These are phyloP conservation scores for Calephelis perditalis DNA, from an alignment of 2,888 invertebrate species.

Conservation along the genomic window DNA sequence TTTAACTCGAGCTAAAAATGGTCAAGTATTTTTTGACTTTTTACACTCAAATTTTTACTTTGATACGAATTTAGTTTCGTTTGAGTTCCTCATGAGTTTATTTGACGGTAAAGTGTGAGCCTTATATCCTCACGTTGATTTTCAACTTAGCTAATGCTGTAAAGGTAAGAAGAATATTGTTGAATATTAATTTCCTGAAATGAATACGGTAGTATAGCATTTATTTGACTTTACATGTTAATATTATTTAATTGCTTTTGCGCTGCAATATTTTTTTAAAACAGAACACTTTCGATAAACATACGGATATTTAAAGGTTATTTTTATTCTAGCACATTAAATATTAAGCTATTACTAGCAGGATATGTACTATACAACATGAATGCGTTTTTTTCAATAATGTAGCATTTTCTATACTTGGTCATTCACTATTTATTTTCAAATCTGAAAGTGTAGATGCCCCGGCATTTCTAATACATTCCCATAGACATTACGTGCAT, in stretches of 20 bases:
- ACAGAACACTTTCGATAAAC: neutral
- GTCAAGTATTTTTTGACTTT: conserved; percentile 79
- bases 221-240: conserved; percentile 69
- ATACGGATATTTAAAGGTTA: too few relatives aligned
- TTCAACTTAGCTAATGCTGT: conserved; percentile 62
- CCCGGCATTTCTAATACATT: too few relatives aligned
- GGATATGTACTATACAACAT: too few relatives aligned
- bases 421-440: too few relatives aligned
- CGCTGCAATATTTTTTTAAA: neutral
- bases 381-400: too few relatives aligned
- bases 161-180: conserved; percentile 65
- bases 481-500: too few relatives aligned
- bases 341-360: too few relatives aligned
- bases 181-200: conserved; percentile 56
- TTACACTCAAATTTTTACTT: conserved; percentile 76
- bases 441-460: too few relatives aligned
- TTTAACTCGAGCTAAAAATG: conserved; percentile 75
- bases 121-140: conserved; percentile 62
- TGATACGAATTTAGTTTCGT: conserved; percentile 52
- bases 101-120: conserved; percentile 49
- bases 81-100: conserved; percentile 53
- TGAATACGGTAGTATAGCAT: conserved; percentile 76
- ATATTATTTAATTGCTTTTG: conserved; percentile 22
- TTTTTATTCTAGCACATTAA: too few relatives aligned
- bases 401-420: too few relatives aligned